A percentile compares a stretch with the other conserved stretches of the same genome.
Conservation (phyloP, 2,888 invertebrate species). For the Scaptomyza flava region DNA sequence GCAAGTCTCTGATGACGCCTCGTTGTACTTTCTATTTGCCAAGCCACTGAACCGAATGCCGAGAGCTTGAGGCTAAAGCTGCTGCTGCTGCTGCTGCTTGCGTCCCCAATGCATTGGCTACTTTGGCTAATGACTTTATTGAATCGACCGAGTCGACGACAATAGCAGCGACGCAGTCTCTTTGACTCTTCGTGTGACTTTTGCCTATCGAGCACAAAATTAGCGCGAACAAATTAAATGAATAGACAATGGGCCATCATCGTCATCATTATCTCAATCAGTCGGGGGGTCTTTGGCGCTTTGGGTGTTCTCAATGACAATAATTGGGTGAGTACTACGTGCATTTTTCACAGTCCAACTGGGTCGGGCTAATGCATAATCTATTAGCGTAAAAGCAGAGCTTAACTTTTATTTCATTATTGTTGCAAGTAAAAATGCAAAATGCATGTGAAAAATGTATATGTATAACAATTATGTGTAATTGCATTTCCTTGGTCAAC, state of each 20-base stretch:
- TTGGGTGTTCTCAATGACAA: slow-evolving; percentile 46
- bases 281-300: slow-evolving; percentile 23
- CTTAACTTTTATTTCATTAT: background rate
- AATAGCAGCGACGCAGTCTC: slow-evolving; percentile 15
- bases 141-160: slow-evolving; percentile 56
- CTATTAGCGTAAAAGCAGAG: background rate
- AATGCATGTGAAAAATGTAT: background rate
- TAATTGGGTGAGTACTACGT: slow-evolving; percentile 42
- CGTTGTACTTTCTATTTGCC: slow-evolving; percentile 74
- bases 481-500: slow-evolving; percentile 28
- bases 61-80: slow-evolving; percentile 3
- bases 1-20: slow-evolving; percentile 34
- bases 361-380: slow-evolving; percentile 10
- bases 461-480: slow-evolving; percentile 18
- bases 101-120: slow-evolving; percentile 67
- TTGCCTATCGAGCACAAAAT: slow-evolving; percentile 68
- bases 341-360: background rate
- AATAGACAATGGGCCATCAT: slow-evolving; percentile 55
- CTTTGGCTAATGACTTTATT: slow-evolving; percentile 78
- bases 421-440: slow-evolving; percentile 1
- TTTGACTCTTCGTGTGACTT: slow-evolving; percentile 69
- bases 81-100: slow-evolving; percentile 12
- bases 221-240: slow-evolving; percentile 71
- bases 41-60: slow-evolving; percentile 62
- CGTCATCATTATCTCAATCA: slow-evolving; percentile 23